These are phyloP conservation scores for Poeciliopsis gracilis DNA, from an alignment of 2,797 vertebrate species.

Conservation along the genomic window DNA sequence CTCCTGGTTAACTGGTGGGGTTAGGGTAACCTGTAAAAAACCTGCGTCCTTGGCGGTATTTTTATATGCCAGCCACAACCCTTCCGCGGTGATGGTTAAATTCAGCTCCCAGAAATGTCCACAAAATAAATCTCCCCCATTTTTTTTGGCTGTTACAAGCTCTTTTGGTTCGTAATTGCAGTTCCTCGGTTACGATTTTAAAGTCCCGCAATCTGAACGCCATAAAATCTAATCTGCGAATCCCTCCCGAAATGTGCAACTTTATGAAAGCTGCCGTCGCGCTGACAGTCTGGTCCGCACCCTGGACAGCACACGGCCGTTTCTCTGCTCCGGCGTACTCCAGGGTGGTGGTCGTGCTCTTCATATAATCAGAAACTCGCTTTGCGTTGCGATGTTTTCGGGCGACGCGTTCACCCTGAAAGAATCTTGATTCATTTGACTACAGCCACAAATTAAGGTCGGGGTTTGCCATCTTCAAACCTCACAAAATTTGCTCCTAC, in stretches of 20 bases:
- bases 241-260: background rate
- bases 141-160: constrained; percentile 14
- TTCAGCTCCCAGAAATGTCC: constrained; percentile 66
- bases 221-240: background rate
- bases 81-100: constrained; percentile 47
- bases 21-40: constrained; percentile 66
- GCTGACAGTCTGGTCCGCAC: background rate
- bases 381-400: background rate
- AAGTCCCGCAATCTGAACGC: background rate
- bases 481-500: background rate
- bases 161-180: constrained; percentile 32
- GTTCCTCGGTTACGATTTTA: constrained; percentile 9
- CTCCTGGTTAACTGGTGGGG: constrained; percentile 76
- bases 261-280: background rate
- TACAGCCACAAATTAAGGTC: background rate
- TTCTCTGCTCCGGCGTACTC: background rate
- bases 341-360: background rate
- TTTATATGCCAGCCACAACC: constrained; percentile 55
- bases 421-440: background rate
- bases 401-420: background rate
- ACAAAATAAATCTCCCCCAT: constrained; percentile 10
- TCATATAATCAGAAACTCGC: background rate
- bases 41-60: constrained; percentile 50
- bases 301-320: background rate
- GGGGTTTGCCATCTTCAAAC: background rate